Percentiles rank a stretch among this genome's conserved stretches.
Evolutionary conservation across 2,797 vertebrate species (phyloP).

Genomic region (Cryptoprocta ferox): DNA sequence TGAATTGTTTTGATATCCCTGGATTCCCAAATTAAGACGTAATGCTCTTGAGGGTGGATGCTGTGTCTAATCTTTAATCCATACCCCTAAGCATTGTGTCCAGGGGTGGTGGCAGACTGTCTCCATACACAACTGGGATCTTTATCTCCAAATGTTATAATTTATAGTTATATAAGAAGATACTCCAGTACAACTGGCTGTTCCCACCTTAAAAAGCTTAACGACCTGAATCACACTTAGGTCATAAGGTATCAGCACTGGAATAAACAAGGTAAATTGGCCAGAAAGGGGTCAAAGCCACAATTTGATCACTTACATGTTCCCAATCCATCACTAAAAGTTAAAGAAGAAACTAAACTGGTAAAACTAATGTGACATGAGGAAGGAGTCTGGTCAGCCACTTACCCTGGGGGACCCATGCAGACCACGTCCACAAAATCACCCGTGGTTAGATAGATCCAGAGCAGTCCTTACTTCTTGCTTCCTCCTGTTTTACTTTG

Average conservation of each 20-base stretch:
- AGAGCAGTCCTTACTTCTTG: not conserved
- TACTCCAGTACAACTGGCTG: not conserved
- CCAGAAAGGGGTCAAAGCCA: not conserved
- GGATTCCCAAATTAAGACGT: not conserved
- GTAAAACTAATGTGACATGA: not conserved
- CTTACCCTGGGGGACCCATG: not conserved
- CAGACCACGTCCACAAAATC: not conserved
- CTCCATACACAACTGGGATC: not conserved
- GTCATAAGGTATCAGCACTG: not conserved
- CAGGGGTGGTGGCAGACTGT: not conserved
- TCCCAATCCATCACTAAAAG: not conserved
- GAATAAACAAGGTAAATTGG: not conserved
- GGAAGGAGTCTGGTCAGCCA: not conserved
- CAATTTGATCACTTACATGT: not conserved
- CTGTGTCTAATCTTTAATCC: not conserved
- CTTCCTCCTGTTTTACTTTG: not conserved
- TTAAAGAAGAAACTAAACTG: not conserved
- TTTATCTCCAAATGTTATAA: not conserved
- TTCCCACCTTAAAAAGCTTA: not conserved
- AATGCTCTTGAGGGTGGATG: not conserved
- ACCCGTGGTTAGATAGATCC: not conserved
- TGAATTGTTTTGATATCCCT: not conserved
- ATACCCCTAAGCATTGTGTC: not conserved
- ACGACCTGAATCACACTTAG: conserved; percentile 21
- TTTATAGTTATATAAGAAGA: not conserved